These are phyloP conservation scores for Pseudobourletiella spinata DNA, from an alignment of 1,140 invertebrate species.

Conservation along the genomic window DNA sequence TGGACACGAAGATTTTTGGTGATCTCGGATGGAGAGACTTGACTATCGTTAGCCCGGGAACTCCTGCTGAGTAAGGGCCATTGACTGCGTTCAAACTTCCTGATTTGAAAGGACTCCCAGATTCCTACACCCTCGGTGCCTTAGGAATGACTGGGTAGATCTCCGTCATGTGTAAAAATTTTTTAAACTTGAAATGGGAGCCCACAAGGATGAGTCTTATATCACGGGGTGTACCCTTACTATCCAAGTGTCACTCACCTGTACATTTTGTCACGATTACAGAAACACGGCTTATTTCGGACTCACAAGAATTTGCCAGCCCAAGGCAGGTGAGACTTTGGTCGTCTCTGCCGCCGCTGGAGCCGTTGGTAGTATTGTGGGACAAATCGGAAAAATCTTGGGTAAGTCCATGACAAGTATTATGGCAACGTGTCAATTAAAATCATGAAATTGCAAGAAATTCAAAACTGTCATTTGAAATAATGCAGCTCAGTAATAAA, in stretches of 20 bases:
- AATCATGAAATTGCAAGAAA: too few relatives aligned
- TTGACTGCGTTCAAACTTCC: slow-evolving; percentile 12
- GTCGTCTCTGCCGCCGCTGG: slow-evolving; percentile 31
- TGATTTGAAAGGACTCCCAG: slow-evolving; percentile 22
- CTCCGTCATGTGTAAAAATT: slow-evolving; percentile 61
- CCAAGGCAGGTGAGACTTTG: slow-evolving; percentile 57
- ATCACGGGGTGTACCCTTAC: slow-evolving; percentile 49
- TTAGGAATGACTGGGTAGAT: slow-evolving; percentile 40
- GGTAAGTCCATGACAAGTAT: too few relatives aligned
- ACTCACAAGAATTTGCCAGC: slow-evolving; percentile 56
- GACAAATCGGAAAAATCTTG: slow-evolving; percentile 61
- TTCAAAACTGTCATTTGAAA: slow-evolving; percentile 43
- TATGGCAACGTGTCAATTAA: too few relatives aligned
- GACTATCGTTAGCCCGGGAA: too few relatives aligned
- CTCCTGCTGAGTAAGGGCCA: slow-evolving; percentile 22
- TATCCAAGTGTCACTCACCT: too few relatives aligned
- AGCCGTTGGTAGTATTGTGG: slow-evolving; percentile 59
- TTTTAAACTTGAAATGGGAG: slow-evolving; percentile 57
- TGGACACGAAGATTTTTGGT: slow-evolving; percentile 49
- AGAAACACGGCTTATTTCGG: slow-evolving; percentile 60
- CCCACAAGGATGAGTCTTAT: slow-evolving; percentile 52
- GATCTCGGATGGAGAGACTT: slow-evolving; percentile 31
- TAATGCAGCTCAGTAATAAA: slow-evolving; percentile 42
- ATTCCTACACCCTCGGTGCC: slow-evolving; percentile 14
- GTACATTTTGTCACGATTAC: too few relatives aligned